phyloP scores from a whole-genome alignment of 2,888 invertebrate species.

The Taphrorychus bicolor region DNA sequence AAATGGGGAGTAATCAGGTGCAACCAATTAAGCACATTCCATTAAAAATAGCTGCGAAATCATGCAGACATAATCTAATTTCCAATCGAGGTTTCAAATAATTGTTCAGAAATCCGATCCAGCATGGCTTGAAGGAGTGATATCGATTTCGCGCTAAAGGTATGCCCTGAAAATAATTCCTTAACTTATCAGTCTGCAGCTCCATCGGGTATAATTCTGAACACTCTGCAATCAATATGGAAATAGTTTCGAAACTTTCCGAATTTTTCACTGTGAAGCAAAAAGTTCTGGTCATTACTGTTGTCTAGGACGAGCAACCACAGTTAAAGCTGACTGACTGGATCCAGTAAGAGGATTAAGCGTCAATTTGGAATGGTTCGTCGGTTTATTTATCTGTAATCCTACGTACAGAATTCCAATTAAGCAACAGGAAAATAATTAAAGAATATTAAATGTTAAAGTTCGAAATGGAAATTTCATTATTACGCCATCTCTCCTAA shows the following conservation, averaged over 20 bases:
- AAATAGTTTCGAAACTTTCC: neutral
- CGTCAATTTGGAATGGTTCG: slow-evolving; percentile 45
- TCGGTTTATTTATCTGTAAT: slow-evolving; percentile 46
- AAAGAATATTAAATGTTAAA: slow-evolving; percentile 37
- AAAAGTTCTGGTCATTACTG: slow-evolving; percentile 43
- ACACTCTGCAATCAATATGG: neutral
- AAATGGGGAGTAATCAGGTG: neutral
- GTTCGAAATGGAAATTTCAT: slow-evolving; percentile 28
- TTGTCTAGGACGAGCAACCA: slow-evolving; percentile 30
- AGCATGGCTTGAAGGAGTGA: slow-evolving; percentile 1
- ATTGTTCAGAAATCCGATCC: slow-evolving; percentile 10
- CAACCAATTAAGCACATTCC: neutral
- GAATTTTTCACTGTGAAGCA: neutral
- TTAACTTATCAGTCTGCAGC: neutral
- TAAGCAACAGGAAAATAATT: slow-evolving; percentile 36
- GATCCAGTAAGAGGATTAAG: slow-evolving; percentile 45
- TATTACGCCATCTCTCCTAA: neutral
- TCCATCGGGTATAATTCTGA: neutral
- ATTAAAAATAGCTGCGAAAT: slow-evolving; percentile 8
- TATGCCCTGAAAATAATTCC: slow-evolving; percentile 13
- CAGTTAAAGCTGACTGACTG: slow-evolving; percentile 41
- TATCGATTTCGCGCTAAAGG: slow-evolving; percentile 9
- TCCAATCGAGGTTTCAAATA: slow-evolving; percentile 11
- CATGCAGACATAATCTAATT: slow-evolving; percentile 9
- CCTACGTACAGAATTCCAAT: slow-evolving; percentile 36